These are phyloP conservation scores for Eueremaeus valkanovi DNA, from an alignment of 2,888 invertebrate species.

Conservation along the genomic window DNA sequence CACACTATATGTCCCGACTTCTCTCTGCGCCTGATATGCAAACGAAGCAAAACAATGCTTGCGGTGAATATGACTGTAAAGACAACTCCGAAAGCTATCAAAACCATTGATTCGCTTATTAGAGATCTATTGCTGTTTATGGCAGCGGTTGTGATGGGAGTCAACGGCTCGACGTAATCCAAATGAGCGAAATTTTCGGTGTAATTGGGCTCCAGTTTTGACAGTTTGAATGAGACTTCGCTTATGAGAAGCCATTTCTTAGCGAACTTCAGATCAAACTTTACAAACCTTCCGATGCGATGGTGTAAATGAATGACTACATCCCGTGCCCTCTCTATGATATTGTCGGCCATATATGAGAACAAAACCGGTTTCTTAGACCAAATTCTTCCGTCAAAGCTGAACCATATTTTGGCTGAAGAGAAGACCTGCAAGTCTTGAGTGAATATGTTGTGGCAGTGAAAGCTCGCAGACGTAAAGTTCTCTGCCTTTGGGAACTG, in stretches of 20 bases:
- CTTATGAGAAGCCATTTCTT: conserved; percentile 83
- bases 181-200: conserved; percentile 59
- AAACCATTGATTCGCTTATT: conserved; percentile 17
- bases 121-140: conserved; percentile 6
- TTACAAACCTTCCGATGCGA: conserved; percentile 73
- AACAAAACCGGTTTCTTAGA: conserved; percentile 70
- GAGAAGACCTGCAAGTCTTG: conserved; percentile 75
- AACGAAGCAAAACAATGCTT: conserved; percentile 12
- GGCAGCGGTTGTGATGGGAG: conserved; percentile 10
- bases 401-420: conserved; percentile 72
- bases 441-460: conserved; percentile 78
- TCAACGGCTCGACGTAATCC: background rate
- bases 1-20: conserved; percentile 40
- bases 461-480: conserved; percentile 74
- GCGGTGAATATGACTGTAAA: conserved; percentile 26
- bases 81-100: conserved; percentile 34
- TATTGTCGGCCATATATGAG: conserved; percentile 65
- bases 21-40: conserved; percentile 35
- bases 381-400: conserved; percentile 73
- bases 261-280: conserved; percentile 70
- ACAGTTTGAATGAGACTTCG: conserved; percentile 80
- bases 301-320: conserved; percentile 76
- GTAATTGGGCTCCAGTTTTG: conserved; percentile 61
- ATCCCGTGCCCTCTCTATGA: conserved; percentile 75
- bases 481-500: conserved; percentile 83